Base-by-base conservation (phyloP, 2,113 vertebrate species). In the Buteo buteo region DNA sequence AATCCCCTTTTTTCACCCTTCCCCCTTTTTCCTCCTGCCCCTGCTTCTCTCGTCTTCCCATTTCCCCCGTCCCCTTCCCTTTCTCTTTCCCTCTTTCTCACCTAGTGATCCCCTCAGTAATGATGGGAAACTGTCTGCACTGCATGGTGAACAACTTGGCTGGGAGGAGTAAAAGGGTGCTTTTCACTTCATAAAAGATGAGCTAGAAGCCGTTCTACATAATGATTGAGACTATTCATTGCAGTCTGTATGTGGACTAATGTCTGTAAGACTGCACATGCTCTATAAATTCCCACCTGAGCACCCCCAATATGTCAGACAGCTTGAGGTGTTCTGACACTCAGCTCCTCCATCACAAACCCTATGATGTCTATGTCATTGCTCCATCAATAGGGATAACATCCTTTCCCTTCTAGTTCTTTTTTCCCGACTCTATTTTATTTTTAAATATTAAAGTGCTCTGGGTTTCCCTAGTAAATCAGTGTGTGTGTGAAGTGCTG, bases 401-500 rank as follows among this genome's bases (percentile, higher is more conserved):
- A 52, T 70, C 91, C 82, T 47, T 66, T 49, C 87, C 90, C 81
- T 89, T 55, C 82, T 5, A 72, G 55, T 45, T n/a, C 73, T 72
- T 89, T 90, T 82, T 72, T 38, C 13, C 34, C 14, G 67, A 40
- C 38, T 93, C 58, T 91, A 28, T 77, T 91, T 94, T 94, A 93
- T 95, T 97, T 96, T 96, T 92, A 96, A 97, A 88, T 95, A 95
- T 96, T 96, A 89, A 93, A 90, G 89, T 26, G 32, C 93, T 94
- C 82, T 82, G 97, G 94, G 91, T 96, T 97, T 96, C 95, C 96
- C 97, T 74, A 81, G 88, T 95, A 97, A 96, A 97, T 91, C 90
- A 90, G 86, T 5, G 86, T 93, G 94, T 76, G 82, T 95, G 95
- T 88, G 97, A 94, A 97, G 94, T 50, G 81, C 82, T 86, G 92